Evolutionary conservation across 2,113 vertebrate genomes (phyloP), one percentile per base, ranked within the genome.

Genomic region (Capricornis sumatraensis): DNA sequence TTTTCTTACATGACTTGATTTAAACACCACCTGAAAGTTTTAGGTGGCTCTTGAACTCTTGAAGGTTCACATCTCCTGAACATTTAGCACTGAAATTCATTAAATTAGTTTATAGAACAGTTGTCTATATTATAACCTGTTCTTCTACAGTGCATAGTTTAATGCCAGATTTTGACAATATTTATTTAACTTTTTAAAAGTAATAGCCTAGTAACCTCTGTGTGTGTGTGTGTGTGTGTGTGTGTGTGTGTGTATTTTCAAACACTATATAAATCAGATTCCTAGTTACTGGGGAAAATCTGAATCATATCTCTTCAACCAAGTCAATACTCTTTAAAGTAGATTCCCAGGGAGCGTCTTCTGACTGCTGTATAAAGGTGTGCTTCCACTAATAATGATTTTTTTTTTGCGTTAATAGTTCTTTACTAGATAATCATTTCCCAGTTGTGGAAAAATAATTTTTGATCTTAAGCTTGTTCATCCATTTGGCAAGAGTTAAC

Each of bases 101-200:
- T 79, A 50, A 55, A 71, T 87, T 85, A 43, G 9, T 52, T 76
- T 94, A 43, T 82, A 25, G 17, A 76, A 86, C 23, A 71, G 19
- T 74, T 76, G 8, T 93, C 25, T 96, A n/a, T 88, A 53, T 81
- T 53, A 64, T 76, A 45, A 19, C 15, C 43, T 71, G 1, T 53
- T 78, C 8, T 58, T 47, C 53, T 58, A 8, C 50, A 64, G 45
- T 28, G 50, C 90, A 43, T 15, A 74, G 15, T 79, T 95, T 85
- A 47, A 45, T 91, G 36, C 47, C 50, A 62, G 28, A 84, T 87
- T 89, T 76, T 92, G 71, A 36, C 27, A 89, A 36, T 57, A 89
- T 36, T 83, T 95, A 91, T 91, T 85, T 94, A 85, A 36, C 23
- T 64, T 96, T 91, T 78, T 81, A 76, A 43, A 62, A 71, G 21